Conservation (phyloP, 2,797 vertebrate genomes). For the Columba guinea region DNA sequence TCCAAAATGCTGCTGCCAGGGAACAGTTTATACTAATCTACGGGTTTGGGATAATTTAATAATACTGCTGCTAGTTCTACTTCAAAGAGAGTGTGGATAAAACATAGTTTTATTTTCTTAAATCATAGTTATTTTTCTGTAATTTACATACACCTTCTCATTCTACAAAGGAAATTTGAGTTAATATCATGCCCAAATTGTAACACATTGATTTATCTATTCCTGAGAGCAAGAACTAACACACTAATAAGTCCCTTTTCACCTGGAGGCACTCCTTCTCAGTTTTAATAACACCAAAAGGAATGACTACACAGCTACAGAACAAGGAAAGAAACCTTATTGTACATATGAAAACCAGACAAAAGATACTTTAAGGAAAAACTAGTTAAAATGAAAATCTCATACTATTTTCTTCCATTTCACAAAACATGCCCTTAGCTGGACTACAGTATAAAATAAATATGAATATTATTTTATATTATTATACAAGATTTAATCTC, state of each 20-base stretch:
- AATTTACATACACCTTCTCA: background rate
- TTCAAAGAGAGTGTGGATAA: background rate
- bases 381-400: constrained; percentile 39
- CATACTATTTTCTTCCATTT: background rate
- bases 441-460: constrained; percentile 22
- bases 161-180: background rate
- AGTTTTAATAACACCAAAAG: constrained; percentile 64
- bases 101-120: background rate
- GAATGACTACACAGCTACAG: constrained; percentile 9
- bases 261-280: constrained; percentile 43
- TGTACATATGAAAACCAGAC: background rate
- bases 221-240: constrained; percentile 21
- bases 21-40: background rate
- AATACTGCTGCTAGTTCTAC: background rate
- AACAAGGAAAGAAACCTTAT: constrained; percentile 8
- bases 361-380: background rate
- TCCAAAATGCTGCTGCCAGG: background rate
- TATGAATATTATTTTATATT: background rate
- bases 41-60: background rate
- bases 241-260: constrained; percentile 24
- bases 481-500: background rate
- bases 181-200: constrained; percentile 39
- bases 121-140: background rate
- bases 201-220: constrained; percentile 15
- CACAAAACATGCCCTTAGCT: background rate